Percentiles rank a stretch among this genome's conserved stretches.
Conservation (phyloP, 2,888 invertebrate species). For the Apodemia hepburni region DNA sequence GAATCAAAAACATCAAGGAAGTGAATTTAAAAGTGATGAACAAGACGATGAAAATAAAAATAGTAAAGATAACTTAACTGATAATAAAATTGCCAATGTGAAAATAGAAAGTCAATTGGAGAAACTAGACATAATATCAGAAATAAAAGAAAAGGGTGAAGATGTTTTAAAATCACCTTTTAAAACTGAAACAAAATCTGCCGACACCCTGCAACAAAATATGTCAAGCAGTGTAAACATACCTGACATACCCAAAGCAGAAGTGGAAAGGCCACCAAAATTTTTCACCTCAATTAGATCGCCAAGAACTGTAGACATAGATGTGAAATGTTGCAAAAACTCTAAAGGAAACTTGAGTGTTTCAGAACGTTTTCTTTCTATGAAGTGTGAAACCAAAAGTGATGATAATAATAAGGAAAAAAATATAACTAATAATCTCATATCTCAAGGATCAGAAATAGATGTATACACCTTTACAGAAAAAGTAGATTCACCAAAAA, state of each 20-base stretch:
- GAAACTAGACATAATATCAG: slow-evolving; percentile 31
- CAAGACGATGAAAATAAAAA: slow-evolving; percentile 32
- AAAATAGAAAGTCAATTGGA: slow-evolving; percentile 26
- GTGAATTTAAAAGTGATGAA: slow-evolving; percentile 31
- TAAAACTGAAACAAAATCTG: slow-evolving; percentile 38
- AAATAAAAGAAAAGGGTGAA: slow-evolving; percentile 29
- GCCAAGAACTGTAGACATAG: slow-evolving; percentile 67
- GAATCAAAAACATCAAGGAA: slow-evolving; percentile 46
- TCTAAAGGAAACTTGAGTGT: slow-evolving; percentile 69
- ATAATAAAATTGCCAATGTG: slow-evolving; percentile 19
- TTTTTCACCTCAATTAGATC: slow-evolving; percentile 69
- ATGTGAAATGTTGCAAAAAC: slow-evolving; percentile 69
- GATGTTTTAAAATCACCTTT: slow-evolving; percentile 29
- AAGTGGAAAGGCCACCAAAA: slow-evolving; percentile 67
- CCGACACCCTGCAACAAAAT: slow-evolving; percentile 20
- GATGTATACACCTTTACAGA: slow-evolving; percentile 74
- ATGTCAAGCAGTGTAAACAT: slow-evolving; percentile 13
- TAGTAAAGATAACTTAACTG: slow-evolving; percentile 22
- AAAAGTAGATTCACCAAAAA: slow-evolving; percentile 73
- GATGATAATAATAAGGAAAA: slow-evolving; percentile 59
- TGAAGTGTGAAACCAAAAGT: slow-evolving; percentile 60
- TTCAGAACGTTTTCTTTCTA: slow-evolving; percentile 64
- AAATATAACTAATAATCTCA: slow-evolving; percentile 49
- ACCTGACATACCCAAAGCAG: slow-evolving; percentile 54
- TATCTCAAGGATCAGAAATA: slow-evolving; percentile 66